Percentiles rank a stretch among this genome's conserved stretches.
Evolutionary conservation across 2,797 vertebrate genomes (phyloP).

Genomic region (Argya squamiceps): DNA sequence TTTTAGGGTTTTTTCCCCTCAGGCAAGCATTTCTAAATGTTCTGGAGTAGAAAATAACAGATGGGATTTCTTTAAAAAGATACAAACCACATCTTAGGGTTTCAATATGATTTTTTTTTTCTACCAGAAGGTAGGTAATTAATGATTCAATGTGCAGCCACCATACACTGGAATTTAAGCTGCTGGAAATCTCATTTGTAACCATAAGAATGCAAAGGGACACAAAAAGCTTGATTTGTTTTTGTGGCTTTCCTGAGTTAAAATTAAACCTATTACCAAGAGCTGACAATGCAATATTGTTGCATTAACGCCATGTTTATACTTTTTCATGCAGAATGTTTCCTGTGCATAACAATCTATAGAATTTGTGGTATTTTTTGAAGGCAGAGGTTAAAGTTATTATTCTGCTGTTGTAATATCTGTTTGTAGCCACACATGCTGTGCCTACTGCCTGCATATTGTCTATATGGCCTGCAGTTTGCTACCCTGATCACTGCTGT

Average conservation of each 20-base stretch:
- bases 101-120: slow-evolving; percentile 23
- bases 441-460: background rate
- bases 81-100: slow-evolving; percentile 33
- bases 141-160: slow-evolving; percentile 69
- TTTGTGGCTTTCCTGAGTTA: slow-evolving; percentile 64
- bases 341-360: slow-evolving; percentile 54
- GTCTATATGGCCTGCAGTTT: background rate
- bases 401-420: slow-evolving; percentile 23
- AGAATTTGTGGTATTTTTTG: slow-evolving; percentile 40
- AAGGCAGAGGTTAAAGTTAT: slow-evolving; percentile 49
- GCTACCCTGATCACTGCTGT: background rate
- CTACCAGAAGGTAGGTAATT: slow-evolving; percentile 66
- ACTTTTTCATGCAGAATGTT: slow-evolving; percentile 57
- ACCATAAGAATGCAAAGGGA: slow-evolving; percentile 68
- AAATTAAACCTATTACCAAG: slow-evolving; percentile 70
- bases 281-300: slow-evolving; percentile 53
- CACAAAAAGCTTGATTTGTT: slow-evolving; percentile 69
- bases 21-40: slow-evolving; percentile 57
- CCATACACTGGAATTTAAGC: slow-evolving; percentile 57
- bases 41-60: slow-evolving; percentile 70
- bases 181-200: slow-evolving; percentile 75
- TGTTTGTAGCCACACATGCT: background rate
- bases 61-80: slow-evolving; percentile 73
- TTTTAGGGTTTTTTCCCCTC: slow-evolving; percentile 31
- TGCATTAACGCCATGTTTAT: slow-evolving; percentile 59